Percentiles rank a stretch among this genome's conserved stretches.
Evolutionary conservation across 2,888 invertebrate genomes (phyloP).

Genomic region (Ophion obscuratus): DNA sequence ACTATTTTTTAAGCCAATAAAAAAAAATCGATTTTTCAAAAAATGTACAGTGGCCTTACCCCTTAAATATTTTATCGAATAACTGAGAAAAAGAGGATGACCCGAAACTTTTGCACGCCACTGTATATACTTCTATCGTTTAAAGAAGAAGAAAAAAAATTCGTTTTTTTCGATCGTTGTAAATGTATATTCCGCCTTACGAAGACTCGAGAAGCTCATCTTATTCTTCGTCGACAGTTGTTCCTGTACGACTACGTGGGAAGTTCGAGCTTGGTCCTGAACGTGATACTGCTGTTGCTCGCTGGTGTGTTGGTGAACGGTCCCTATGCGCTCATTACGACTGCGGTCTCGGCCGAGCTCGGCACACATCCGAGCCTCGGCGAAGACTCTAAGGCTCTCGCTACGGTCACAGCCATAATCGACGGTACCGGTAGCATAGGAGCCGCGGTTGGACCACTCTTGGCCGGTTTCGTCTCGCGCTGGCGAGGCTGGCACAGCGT

Average conservation of each 20-base stretch:
- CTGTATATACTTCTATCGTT: too few relatives aligned
- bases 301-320: conserved; percentile 96
- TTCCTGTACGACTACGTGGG: conserved; percentile 92
- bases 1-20: too few relatives aligned
- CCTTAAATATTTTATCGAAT: too few relatives aligned
- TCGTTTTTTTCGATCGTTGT: too few relatives aligned
- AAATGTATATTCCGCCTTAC: too few relatives aligned
- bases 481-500: conserved; percentile 92
- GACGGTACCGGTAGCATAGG: conserved; percentile 98
- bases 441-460: conserved; percentile 95
- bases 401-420: conserved; percentile 98
- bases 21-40: too few relatives aligned
- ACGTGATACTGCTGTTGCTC: conserved; percentile 89
- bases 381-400: conserved; percentile 94
- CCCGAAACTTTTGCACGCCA: too few relatives aligned
- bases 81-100: too few relatives aligned
- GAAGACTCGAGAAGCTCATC: background rate
- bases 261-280: conserved; percentile 86
- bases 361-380: conserved; percentile 94
- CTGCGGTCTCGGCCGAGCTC: conserved; percentile 97
- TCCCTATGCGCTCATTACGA: conserved; percentile 98
- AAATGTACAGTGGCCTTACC: too few relatives aligned
- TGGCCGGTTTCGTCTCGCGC: conserved; percentile 92
- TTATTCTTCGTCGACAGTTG: conserved; percentile 85
- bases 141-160: too few relatives aligned